Base-by-base conservation (phyloP, 1,140 invertebrate species). In the Paramacrobiotus metropolitanus region DNA sequence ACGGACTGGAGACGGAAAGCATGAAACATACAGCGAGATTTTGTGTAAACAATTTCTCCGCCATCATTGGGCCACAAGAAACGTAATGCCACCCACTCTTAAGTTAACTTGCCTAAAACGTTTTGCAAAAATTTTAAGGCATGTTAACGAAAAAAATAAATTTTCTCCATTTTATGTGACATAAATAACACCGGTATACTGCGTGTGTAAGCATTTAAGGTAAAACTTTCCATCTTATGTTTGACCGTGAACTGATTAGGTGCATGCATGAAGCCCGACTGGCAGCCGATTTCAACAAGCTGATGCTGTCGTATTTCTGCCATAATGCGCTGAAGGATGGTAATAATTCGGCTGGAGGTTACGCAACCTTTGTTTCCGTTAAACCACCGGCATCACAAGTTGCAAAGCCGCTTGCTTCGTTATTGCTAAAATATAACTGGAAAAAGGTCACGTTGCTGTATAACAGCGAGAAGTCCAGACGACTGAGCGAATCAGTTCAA, bases 371-470 rank as follows among this genome's bases (percentile, higher is more conserved):
- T n/a, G n/a, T n/a, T n/a, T n/a, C n/a, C n/a, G 48, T 55, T 4
- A 55, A 55, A 24, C 48, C 48, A 1, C 70, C 70, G 1, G 67
- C 66, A 1, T 66, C 62, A 2, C 71, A 87, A 80, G 87, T 93
- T 28, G 88, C 87, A 30, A 92, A 91, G 74, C 93, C 89, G 21
- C 82, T 95, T 59, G 82, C 94, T 68, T 82, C 90, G 0, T 73
- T 95, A 55, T 73, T 97, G 61, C 77, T 81, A 40, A 85, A 93
- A 73, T 91, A 87, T 73, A 82, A 84, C 66, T 97, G 91, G 91
- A 81, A 82, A 62, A 90, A 89, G 70, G 94, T 95, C 74, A 83
- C 86, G n/a, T 85, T 97, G 59, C 77, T 96, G n/a, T 83, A 83
- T 62, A 88, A 94, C 68, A 80, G 83, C 60, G 74, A 79, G 0